Evolutionary conservation across 2,888 invertebrate genomes (phyloP), one percentile per base, ranked within the genome.

Genomic region (Anarsia innoxiella): DNA sequence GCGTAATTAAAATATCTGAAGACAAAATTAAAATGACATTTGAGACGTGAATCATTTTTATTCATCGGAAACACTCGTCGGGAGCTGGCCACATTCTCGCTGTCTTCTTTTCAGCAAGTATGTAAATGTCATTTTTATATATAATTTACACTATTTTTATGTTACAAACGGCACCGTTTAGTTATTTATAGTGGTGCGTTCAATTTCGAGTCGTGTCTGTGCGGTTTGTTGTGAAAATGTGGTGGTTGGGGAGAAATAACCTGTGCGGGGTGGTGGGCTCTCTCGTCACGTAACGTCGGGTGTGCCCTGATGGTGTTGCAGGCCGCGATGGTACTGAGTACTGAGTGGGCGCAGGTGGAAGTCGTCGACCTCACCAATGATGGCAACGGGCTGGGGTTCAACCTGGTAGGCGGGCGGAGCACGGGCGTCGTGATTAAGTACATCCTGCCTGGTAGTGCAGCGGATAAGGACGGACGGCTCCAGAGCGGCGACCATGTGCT

Each of bases 321-420:
- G 56, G 55, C 57, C 66, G 82, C 76, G 68, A 90, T 90, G 90
- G 90, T 90, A 90, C 89, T 99, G 86, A 97, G 95, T 86, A 98
- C 98, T 77, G 99, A 99, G 89, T 99, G 97, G 97, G 97, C 97
- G 60, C 98, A 99, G 89, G 96, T 99, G 77, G 99, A 99, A 91
- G 95, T 97, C 65, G 96, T 99, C 78, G 98, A 99, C 84, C 89
- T 99, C 61, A 89, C 93, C 56, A 99, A 99, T 82, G 98, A 99
- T 88, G 98, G 97, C 55, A 94, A 96, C 63, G 97, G 98, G 37
- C 90, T 99, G 59, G 99, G 99, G 47, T 99, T 99, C 83, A 99
- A 99, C 56, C 93, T 99, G 66, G 97, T 99, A 57, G 99, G 99
- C 51, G 96, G 96, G 26, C 91, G 96, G 49, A 97, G 97, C 79